Base-by-base conservation (phyloP, 1,140 invertebrate species). In the Bicyclus anynana region DNA sequence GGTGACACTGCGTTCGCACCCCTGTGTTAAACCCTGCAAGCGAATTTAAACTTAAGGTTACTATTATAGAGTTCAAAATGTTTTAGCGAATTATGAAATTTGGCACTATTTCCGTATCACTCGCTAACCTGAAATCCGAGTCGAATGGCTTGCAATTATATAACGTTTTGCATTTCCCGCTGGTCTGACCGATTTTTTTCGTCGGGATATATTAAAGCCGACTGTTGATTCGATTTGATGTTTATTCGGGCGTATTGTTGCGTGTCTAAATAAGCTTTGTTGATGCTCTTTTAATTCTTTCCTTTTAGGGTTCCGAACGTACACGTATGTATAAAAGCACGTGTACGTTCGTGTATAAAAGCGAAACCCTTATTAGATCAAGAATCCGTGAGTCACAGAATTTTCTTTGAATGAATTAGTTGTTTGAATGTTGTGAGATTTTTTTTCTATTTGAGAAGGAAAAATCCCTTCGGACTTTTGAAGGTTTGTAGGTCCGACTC, bases 91-190 rank as follows among this genome's bases (percentile, higher is more conserved):
- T 18, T 13, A 4, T 3, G 20, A 37, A 65, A 59, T 60, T 56
- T 42, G 56, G 37, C 29, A 56, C 54, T 64, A 60, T 59, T 54
- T 64, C 59, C 51, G 55, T 18, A 47, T 62, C 47, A 18, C 42
- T 44, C 18, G 42, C 17, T 44, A 44, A 66, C 48, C 49, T 51
- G 53, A 56, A 60, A 62, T 62, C 48, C 51, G 65, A 61, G 59
- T 46, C 52, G 54, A 61, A 61, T 63, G 60, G 42, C 59, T 21
- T 65, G 60, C 66, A 71, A 74, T 74, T 69, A 67, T 67, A 66
- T 61, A 55, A 66, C 51, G 53, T 59, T 62, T 62, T 47, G 53
- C 53, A 54, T 56, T 35, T 62, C 63, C 62, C 54, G 20, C 35
- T 33, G 35, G 37, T 60, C 44, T 59, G 57, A 53, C 57, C 51